phyloP scores from a whole-genome alignment of 2,113 vertebrate genomes.

The Zapornia atra region DNA sequence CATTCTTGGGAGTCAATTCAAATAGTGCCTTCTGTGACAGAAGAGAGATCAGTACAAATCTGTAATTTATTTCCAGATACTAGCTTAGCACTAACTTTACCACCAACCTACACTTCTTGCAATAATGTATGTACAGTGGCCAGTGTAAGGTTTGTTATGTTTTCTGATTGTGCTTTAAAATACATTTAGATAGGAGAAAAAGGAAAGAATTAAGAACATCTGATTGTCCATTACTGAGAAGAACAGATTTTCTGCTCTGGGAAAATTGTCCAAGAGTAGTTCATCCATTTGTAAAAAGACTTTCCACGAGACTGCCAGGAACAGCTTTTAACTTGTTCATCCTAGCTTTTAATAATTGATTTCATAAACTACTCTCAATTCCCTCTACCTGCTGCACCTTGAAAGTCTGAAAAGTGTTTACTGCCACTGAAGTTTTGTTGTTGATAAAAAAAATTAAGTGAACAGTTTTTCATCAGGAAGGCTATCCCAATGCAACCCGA shows the following conservation, averaged over 20 bases:
- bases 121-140: not conserved
- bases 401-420: not conserved
- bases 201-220: not conserved
- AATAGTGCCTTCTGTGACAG: not conserved
- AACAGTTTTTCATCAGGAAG: not conserved
- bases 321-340: slow-evolving; percentile 9
- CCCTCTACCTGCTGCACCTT: not conserved
- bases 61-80: not conserved
- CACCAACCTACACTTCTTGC: not conserved
- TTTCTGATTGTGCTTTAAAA: not conserved
- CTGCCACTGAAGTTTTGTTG: not conserved
- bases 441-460: not conserved
- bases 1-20: not conserved
- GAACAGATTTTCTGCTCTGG: slow-evolving; percentile 26
- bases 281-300: slow-evolving; percentile 3
- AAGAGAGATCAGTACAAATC: not conserved
- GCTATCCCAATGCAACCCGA: fast-evolving
- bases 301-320: not conserved
- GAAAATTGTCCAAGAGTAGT: slow-evolving; percentile 12
- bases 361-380: not conserved
- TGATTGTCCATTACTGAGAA: not conserved
- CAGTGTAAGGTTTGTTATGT: not conserved
- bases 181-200: not conserved
- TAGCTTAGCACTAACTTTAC: not conserved
- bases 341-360: not conserved